Evolutionary conservation across 2,797 vertebrate genomes (phyloP).

Genomic region (Tympanoctomys barrerae): DNA sequence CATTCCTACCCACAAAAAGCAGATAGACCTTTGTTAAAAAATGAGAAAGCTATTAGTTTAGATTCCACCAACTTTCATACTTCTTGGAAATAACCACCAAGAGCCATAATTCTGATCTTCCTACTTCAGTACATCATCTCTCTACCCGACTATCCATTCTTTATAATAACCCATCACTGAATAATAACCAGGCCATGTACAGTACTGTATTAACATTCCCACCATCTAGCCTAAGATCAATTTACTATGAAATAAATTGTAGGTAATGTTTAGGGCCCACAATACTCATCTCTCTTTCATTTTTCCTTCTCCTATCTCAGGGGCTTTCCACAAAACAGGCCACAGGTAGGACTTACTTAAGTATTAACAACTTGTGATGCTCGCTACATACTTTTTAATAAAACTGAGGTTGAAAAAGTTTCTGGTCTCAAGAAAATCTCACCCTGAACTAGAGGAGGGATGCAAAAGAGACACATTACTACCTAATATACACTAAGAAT

Average conservation of each 20-base stretch:
- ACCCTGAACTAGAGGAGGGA: not conserved
- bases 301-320: not conserved
- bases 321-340: not conserved
- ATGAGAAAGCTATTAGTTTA: not conserved
- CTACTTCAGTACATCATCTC: not conserved
- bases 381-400: not conserved
- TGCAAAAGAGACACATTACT: not conserved
- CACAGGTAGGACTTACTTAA: not conserved
- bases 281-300: not conserved
- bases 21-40: not conserved
- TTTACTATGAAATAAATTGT: conserved; percentile 3
- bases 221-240: not conserved
- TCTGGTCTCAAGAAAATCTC: no score
- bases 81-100: not conserved
- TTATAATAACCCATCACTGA: not conserved
- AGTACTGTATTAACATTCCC: not conserved
- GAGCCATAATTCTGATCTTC: not conserved
- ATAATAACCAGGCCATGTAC: not conserved
- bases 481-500: no score
- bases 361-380: not conserved
- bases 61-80: not conserved
- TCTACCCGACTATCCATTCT: not conserved
- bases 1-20: not conserved
- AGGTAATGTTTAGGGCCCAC: not conserved
- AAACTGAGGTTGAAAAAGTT: not conserved